phyloP scores from a whole-genome alignment of 2,797 vertebrate species.

The Leuciscus waleckii region DNA sequence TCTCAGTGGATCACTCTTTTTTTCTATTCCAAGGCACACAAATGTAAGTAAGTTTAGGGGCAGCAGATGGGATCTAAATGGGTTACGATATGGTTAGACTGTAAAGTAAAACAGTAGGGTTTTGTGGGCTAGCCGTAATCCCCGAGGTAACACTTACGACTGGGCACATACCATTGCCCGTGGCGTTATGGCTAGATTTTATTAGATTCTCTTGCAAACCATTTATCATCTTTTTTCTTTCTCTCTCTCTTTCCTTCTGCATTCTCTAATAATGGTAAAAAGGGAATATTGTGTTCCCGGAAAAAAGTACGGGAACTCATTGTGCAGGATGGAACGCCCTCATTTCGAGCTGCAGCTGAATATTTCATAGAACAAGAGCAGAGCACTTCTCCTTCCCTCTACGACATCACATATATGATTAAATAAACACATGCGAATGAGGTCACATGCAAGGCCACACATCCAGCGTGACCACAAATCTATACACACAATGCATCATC shows the following conservation, averaged over 20 bases:
- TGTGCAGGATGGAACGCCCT: constrained; percentile 25
- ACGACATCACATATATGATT: constrained; percentile 26
- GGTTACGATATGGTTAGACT: constrained; percentile 33
- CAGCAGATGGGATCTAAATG: constrained; percentile 57
- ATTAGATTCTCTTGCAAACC: constrained; percentile 37
- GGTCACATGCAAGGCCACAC: constrained; percentile 40
- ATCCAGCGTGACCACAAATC: constrained; percentile 23
- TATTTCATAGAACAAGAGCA: constrained; percentile 62
- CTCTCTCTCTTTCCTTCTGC: neutral
- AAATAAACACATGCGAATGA: constrained; percentile 36
- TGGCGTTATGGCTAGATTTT: neutral
- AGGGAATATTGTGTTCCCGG: constrained; percentile 3
- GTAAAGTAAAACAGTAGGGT: constrained; percentile 41
- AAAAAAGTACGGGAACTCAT: neutral
- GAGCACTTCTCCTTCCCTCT: constrained; percentile 26
- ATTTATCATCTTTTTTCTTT: constrained; percentile 34
- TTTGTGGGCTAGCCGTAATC: constrained; percentile 38
- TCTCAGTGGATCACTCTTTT: constrained; percentile 40
- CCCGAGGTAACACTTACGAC: constrained; percentile 23
- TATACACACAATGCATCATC: constrained; percentile 18
- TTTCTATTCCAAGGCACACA: constrained; percentile 23
- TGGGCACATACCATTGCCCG: neutral
- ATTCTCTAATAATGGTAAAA: constrained; percentile 28
- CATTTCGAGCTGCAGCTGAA: constrained; percentile 51
- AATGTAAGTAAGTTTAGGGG: constrained; percentile 28